These are phyloP conservation scores for Butorides virescens DNA, from an alignment of 2,113 vertebrate genomes.

Conservation along the genomic window DNA sequence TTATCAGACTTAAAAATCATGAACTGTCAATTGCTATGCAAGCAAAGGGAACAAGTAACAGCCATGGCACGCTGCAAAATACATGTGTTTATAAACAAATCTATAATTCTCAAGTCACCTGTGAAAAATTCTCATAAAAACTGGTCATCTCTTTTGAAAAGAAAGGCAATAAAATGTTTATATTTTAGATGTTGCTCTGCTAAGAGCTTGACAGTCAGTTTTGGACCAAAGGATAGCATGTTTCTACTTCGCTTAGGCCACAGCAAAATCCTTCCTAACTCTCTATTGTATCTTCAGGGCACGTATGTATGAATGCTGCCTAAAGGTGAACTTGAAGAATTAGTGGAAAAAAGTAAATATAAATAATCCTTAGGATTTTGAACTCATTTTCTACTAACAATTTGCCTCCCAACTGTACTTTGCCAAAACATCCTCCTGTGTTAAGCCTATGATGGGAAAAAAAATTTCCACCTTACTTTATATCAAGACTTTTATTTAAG, in stretches of 20 bases:
- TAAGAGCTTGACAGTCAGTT: neutral
- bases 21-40: neutral
- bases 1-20: neutral
- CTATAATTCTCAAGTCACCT: neutral
- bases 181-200: neutral
- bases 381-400: neutral
- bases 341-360: neutral
- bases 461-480: neutral
- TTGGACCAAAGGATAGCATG: neutral
- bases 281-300: neutral
- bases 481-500: neutral
- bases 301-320: neutral
- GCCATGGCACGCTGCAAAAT: neutral
- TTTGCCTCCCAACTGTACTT: neutral
- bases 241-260: neutral
- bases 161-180: neutral
- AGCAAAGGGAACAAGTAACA: neutral
- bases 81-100: neutral
- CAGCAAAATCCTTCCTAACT: neutral
- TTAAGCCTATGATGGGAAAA: neutral
- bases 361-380: neutral
- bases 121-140: neutral
- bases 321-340: neutral
- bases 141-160: neutral
- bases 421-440: neutral